These are phyloP conservation scores for Polydrusus pterygomalis DNA, from an alignment of 2,888 invertebrate genomes.

Conservation along the genomic window DNA sequence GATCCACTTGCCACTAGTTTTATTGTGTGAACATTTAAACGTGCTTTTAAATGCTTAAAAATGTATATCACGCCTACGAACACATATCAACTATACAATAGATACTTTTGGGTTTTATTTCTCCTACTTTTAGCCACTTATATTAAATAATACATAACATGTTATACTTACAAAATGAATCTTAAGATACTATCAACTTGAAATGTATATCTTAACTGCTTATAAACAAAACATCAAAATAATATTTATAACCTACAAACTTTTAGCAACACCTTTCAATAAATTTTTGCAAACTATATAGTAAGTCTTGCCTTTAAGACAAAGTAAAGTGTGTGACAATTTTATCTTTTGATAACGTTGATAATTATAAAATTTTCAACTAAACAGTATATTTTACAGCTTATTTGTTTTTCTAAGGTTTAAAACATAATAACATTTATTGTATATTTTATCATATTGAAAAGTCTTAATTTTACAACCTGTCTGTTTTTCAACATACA, in stretches of 20 bases:
- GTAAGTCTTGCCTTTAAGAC: slow-evolving; percentile 31
- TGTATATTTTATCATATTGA: slow-evolving; percentile 36
- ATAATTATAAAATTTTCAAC: slow-evolving; percentile 37
- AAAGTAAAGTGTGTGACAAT: slow-evolving; percentile 42
- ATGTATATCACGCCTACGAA: no score
- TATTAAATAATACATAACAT: not conserved
- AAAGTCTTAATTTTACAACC: slow-evolving; percentile 42
- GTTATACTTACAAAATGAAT: not conserved
- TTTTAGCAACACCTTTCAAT: slow-evolving; percentile 13
- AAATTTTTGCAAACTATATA: slow-evolving; percentile 21
- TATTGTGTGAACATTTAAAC: no score
- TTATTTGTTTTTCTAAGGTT: slow-evolving; percentile 39
- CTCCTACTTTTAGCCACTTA: not conserved
- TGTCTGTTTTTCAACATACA: not conserved
- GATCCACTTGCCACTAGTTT: no score
- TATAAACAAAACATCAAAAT: not conserved
- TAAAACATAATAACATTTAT: slow-evolving; percentile 31
- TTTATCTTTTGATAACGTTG: slow-evolving; percentile 53
- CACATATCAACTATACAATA: not conserved
- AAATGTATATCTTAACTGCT: not conserved
- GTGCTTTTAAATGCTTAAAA: no score
- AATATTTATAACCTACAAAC: not conserved
- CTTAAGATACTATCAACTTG: not conserved
- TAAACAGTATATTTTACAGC: slow-evolving; percentile 43
- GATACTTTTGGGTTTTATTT: not conserved